phyloP scores from a whole-genome alignment of 2,113 vertebrate genomes.

The cattle (Bos taurus) region ARS-UCD2.0 NC_037334.1:18337501-18338000 shows the following conservation, averaged over 20 bases:
- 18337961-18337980: background rate
- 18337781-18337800: background rate
- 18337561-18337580: background rate
- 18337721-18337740: background rate
- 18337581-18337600: background rate
- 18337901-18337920: background rate
- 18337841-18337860: background rate
- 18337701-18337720: background rate
- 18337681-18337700: background rate
- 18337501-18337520: background rate
- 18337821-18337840: accelerated
- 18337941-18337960: background rate
- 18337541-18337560: background rate
- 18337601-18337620: background rate
- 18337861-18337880: background rate
- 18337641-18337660: background rate
- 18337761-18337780: background rate
- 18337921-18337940: background rate
- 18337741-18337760: accelerated
- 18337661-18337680: slow-evolving; percentile 1
- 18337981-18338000: background rate
- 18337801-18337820: background rate
- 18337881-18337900: background rate
- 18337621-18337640: background rate
- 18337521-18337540: background rate